Evolutionary conservation across 1,140 invertebrate species (phyloP), one percentile per base, ranked within the genome.

Genomic region (Macrotrachela quadricornifera): DNA sequence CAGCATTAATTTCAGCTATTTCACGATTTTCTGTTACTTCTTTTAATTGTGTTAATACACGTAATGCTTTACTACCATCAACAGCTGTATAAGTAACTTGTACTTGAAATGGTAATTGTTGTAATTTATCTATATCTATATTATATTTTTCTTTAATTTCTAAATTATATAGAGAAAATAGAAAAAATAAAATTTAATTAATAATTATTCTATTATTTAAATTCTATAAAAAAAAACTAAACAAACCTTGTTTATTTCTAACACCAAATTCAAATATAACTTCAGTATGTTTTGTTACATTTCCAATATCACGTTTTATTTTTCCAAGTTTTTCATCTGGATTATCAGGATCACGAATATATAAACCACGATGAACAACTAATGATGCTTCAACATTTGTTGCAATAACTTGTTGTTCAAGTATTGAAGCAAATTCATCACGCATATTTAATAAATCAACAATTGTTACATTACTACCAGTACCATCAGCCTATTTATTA

Each of bases 241-340:
- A 30, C 21, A 30, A 41, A 57, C 18, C 39, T 39, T 46, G 4
- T 46, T 40, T 48, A 43, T 49, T 39, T 49, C 58, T 59, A n/a
- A 62, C 49, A 17, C 61, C 64, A 60, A 62, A 68, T 51, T 68
- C 63, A 57, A 67, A 68, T n/a, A 65, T 63, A 6, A 67, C 57
- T 30, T 64, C 63, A 8, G 63, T 61, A 37, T 62, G 59, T 37
- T 57, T 57, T 0, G 59, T 63, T 1, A 64, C 65, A 58, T 67
- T 68, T 10, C 66, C 66, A 51, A 64, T 57, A 21, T 62, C 54
- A 44, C 44, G 44, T 45, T 21, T n/a, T 8, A 51, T 38, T 36
- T 9, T 45, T 13, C 49, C 44, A n/a, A 41, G 42, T 44, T 42
- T 14, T 13, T 51, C 44, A 13, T 51, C 42, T 18, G 44, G 37